phyloP scores from a whole-genome alignment of 2,113 vertebrate genomes.

The Hippocampus guttulatus region DNA sequence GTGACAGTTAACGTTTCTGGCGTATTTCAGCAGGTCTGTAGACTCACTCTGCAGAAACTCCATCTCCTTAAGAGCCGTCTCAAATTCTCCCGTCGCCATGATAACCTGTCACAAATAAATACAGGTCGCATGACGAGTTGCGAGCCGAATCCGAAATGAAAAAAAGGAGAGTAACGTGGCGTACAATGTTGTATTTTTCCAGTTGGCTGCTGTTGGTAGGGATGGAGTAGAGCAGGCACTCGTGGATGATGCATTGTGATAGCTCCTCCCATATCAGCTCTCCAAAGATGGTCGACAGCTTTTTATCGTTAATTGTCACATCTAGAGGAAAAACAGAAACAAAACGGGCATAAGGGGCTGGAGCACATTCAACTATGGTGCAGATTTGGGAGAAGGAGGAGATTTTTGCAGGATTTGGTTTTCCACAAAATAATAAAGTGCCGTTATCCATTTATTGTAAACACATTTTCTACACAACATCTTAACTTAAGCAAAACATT shows the following conservation, averaged over 20 bases:
- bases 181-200: slow-evolving; percentile 84
- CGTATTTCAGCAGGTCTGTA: slow-evolving; percentile 86
- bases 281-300: slow-evolving; percentile 78
- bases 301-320: slow-evolving; percentile 67
- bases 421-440: no score
- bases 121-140: not conserved
- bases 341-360: not conserved
- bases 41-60: slow-evolving; percentile 79
- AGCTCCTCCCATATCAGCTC: slow-evolving; percentile 88
- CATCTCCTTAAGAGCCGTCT: slow-evolving; percentile 83
- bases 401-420: not conserved
- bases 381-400: not conserved
- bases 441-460: no score
- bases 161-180: slow-evolving; percentile 6
- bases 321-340: slow-evolving; percentile 61
- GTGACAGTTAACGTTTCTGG: slow-evolving; percentile 87
- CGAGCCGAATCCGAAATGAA: not conserved
- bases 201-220: slow-evolving; percentile 88
- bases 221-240: slow-evolving; percentile 89
- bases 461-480: no score
- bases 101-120: slow-evolving; percentile 77
- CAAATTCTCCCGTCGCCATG: slow-evolving; percentile 87
- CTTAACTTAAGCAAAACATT: no score
- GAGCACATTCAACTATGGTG: not conserved
- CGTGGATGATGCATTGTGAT: slow-evolving; percentile 84